These are phyloP conservation scores for Argyresthia albistria DNA, from an alignment of 2,888 invertebrate species.

Conservation along the genomic window DNA sequence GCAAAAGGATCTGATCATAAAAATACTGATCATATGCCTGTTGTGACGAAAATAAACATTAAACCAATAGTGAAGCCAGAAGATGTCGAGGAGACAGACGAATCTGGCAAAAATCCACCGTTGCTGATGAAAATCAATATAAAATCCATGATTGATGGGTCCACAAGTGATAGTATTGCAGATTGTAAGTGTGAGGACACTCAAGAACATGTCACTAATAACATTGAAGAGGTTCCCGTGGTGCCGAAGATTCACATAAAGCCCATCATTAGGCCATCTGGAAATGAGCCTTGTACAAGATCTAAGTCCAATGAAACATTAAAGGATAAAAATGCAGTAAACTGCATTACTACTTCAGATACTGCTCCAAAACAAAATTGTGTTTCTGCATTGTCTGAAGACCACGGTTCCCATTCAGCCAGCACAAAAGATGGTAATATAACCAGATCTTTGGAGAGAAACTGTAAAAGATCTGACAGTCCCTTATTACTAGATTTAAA, in stretches of 20 bases:
- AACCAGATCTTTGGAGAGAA: background rate
- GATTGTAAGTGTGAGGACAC: slow-evolving; percentile 21
- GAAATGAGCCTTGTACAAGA: slow-evolving; percentile 13
- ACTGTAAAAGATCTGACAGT: background rate
- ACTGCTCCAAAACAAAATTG: slow-evolving; percentile 1
- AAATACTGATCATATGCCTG: slow-evolving; percentile 30
- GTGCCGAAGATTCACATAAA: slow-evolving; percentile 47
- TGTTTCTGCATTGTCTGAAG: background rate
- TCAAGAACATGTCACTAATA: slow-evolving; percentile 32
- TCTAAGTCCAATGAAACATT: background rate
- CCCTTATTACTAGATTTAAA: background rate
- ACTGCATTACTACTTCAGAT: background rate
- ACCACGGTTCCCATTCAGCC: background rate
- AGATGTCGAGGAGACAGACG: slow-evolving; percentile 32
- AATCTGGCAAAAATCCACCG: slow-evolving; percentile 44
- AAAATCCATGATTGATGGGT: slow-evolving; percentile 42
- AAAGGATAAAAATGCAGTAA: slow-evolving; percentile 1
- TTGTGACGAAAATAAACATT: slow-evolving; percentile 58
- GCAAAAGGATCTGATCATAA: slow-evolving; percentile 26
- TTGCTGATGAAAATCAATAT: slow-evolving; percentile 62
- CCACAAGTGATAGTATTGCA: slow-evolving; percentile 25
- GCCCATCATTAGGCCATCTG: slow-evolving; percentile 28
- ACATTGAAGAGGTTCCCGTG: slow-evolving; percentile 24
- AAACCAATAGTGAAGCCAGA: slow-evolving; percentile 65
- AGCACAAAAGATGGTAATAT: background rate